Percentiles rank a stretch among this genome's conserved stretches.
These are phyloP conservation scores for Oryzaephilus surinamensis DNA, from an alignment of 1,140 invertebrate genomes.

Conservation along the genomic window DNA sequence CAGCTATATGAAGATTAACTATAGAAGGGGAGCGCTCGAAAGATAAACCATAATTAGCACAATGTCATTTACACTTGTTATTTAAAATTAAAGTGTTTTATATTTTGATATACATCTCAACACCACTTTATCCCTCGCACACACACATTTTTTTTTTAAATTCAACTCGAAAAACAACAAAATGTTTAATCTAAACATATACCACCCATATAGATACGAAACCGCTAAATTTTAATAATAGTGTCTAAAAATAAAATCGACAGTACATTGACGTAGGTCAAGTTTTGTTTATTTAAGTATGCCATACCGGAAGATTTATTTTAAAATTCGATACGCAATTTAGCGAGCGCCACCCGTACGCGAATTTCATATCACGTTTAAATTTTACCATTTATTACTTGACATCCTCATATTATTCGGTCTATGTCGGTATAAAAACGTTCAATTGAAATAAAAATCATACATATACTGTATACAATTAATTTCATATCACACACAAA, in stretches of 20 bases:
- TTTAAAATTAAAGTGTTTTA: constrained; percentile 35
- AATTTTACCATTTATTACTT: constrained; percentile 5
- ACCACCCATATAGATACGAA: too few relatives aligned
- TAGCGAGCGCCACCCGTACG: constrained; percentile 12
- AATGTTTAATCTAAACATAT: constrained; percentile 9
- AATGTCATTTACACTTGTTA: constrained; percentile 37
- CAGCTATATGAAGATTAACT: constrained; percentile 29
- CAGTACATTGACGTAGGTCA: constrained; percentile 6
- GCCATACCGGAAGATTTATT: constrained; percentile 9
- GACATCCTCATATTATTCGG: constrained; percentile 10
- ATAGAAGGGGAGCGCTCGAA: constrained; percentile 24
- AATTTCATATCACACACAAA: too few relatives aligned
- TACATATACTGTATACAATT: constrained; percentile 4
- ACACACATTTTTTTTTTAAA: constrained; percentile 3
- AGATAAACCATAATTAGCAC: constrained; percentile 36
- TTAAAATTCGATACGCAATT: constrained; percentile 6
- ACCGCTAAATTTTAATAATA: too few relatives aligned
- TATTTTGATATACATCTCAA: constrained; percentile 27
- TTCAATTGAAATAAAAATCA: constrained; percentile 12
- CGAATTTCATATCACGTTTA: constrained; percentile 12
- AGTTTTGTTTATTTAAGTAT: constrained; percentile 4
- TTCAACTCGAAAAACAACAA: not conserved
- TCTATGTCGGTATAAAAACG: constrained; percentile 8
- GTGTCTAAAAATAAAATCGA: not conserved
- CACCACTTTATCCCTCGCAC: constrained; percentile 14